Evolutionary conservation across 2,797 vertebrate genomes (phyloP), one percentile per base, ranked within the genome.

Genomic region (Cichlasoma orientale): DNA sequence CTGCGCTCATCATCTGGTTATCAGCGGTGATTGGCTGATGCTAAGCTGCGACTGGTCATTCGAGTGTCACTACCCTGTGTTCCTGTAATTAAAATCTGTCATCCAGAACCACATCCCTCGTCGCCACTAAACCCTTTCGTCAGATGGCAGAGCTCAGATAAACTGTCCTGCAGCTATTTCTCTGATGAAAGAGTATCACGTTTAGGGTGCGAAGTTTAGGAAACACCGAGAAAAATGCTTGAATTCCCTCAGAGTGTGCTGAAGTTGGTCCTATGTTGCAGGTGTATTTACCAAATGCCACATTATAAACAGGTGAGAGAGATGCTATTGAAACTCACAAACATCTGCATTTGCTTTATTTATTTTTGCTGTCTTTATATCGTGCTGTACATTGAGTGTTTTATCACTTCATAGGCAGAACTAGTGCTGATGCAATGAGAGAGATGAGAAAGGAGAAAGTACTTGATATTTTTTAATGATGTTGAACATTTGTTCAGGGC

Each of bases 81-180:
- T 94, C 92, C 93, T 93, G 92, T 95, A 95, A 95, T 96, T 95
- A 95, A 96, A 96, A 95, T 92, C 95, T 95, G 93, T 94, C 95
- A 95, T 94, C 93, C 95, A 95, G 94, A 96, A 96, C 94, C 91
- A 90, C 92, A 92, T 94, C 86, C 92, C 92, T 88, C 87, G 89
- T 93, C 86, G 88, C 89, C 88, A 82, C 90, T 94, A 95, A 95
- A 95, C 89, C 93, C 92, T 94, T 93, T 90, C 87, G 86, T 95
- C 94, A 95, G 95, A 95, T 95, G 95, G 94, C 90, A 92, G 90
- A 79, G 90, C 91, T 89, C 92, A 92, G 95, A 95, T 95, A 95
- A 95, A 94, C 88, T 92, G 92, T 85, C 90, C 87, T 88, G 90
- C 84, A 82, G 84, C 86, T 79, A 82, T 91, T 88, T 85, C 79